Conservation (phyloP, 2,797 vertebrate species). For the Phoxinus dragarum region DNA sequence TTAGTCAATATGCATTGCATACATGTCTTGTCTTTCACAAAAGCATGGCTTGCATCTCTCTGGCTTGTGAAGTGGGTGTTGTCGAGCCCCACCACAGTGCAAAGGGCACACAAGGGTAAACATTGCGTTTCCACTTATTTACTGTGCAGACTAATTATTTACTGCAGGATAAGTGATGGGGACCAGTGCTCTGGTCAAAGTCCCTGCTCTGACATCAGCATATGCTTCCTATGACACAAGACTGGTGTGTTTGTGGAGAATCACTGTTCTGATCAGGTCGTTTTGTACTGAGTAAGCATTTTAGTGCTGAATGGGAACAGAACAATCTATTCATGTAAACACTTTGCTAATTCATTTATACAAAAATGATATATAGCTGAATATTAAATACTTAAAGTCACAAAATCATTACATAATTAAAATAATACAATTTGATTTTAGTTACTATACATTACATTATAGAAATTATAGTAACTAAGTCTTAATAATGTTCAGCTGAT, state of each 20-base stretch:
- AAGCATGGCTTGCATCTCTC: not conserved
- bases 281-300: constrained; percentile 30
- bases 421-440: not conserved
- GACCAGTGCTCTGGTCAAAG: constrained; percentile 50
- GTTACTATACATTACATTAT: not conserved
- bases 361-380: not conserved
- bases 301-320: not conserved
- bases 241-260: constrained; percentile 8
- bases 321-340: not conserved
- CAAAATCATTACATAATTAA: not conserved
- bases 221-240: constrained; percentile 26
- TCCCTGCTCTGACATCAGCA: constrained; percentile 43
- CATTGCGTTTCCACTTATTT: constrained; percentile 66
- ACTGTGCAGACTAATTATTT: constrained; percentile 77
- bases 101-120: constrained; percentile 69
- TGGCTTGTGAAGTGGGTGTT: constrained; percentile 28
- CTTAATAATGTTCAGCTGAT: not conserved
- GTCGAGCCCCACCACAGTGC: constrained; percentile 56
- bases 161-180: constrained; percentile 60
- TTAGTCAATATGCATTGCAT: constrained; percentile 25
- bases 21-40: constrained; percentile 7
- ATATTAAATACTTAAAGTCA: not conserved
- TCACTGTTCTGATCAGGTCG: constrained; percentile 1
- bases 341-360: not conserved
- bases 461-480: not conserved